Evolutionary conservation across 2,888 invertebrate genomes (phyloP).

Genomic region (Gasteruption jaculator): DNA sequence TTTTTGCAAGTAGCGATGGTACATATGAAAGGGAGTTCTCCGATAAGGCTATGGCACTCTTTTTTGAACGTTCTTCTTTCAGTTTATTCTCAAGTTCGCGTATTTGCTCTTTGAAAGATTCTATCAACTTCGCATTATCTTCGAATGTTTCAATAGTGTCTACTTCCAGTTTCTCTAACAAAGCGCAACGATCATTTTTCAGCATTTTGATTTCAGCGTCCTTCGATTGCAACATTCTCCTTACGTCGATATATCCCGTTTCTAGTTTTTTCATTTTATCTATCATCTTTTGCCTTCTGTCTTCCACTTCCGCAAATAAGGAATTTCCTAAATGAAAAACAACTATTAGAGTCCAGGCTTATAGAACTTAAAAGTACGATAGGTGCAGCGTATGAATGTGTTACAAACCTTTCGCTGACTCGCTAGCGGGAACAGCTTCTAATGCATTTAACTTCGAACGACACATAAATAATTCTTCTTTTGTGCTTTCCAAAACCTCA

Average conservation of each 20-base stretch:
- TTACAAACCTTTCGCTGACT: constrained; percentile 31
- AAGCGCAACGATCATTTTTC: constrained; percentile 27
- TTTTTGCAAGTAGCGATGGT: constrained; percentile 28
- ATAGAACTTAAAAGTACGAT: neutral
- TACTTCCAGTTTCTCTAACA: constrained; percentile 32
- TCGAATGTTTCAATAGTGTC: constrained; percentile 26
- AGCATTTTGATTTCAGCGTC: constrained; percentile 32
- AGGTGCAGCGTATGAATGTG: neutral
- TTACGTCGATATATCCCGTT: constrained; percentile 29
- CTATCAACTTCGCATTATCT: constrained; percentile 29
- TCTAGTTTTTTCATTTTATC: constrained; percentile 32
- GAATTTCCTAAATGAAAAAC: constrained; percentile 34
- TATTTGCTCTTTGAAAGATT: constrained; percentile 34
- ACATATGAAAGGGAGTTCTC: constrained; percentile 25
- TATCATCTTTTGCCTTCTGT: constrained; percentile 31
- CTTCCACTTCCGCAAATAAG: constrained; percentile 44
- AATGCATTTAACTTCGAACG: constrained; percentile 29
- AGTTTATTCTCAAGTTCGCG: constrained; percentile 34
- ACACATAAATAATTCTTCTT: constrained; percentile 30
- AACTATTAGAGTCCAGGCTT: neutral
- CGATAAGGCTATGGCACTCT: constrained; percentile 10
- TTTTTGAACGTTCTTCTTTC: constrained; percentile 27
- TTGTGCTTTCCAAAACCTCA: constrained; percentile 27
- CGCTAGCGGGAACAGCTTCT: constrained; percentile 25
- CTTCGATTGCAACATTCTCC: constrained; percentile 28